Evolutionary conservation across 1,140 invertebrate genomes (phyloP), one percentile per base, ranked within the genome.

Genomic region (Drosophila tsacasi): DNA sequence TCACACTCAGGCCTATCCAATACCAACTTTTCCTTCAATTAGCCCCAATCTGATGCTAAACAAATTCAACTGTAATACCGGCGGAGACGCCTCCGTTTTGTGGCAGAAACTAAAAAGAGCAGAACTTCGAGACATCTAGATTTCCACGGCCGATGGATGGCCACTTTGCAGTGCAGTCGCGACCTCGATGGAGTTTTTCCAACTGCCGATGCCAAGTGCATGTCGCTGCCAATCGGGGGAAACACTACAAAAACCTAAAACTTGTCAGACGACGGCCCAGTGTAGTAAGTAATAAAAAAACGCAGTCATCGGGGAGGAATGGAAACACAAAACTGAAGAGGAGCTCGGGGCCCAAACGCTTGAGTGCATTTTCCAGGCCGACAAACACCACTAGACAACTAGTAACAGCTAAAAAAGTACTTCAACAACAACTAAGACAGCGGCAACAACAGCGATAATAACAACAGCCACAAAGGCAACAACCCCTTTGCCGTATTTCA

Each of bases 301-400:
- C 19, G 72, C 65, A 44, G 49, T 21, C 40, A 68, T 61, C 58
- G 77, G 57, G 52, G 42, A 58, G 59, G 59, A 59, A 35, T 58
- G 46, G 25, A 27, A 37, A 57, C 54, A 25, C 15, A 39, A 39
- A 39, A 39, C 21, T 61, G 19, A 55, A 58, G 47, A 42, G n/a
- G 37, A 59, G 30, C 47, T 47, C 61, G 71, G 52, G 63, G 62
- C 83, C 55, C 71, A 83, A 57, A 81, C 84, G 83, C 84, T 87
- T 79, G 81, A 89, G 77, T 87, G 83, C 77, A 84, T 89, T 87
- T 87, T 87, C 81, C 83, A 77, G 84, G 83, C 84, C 77, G 85
- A 83, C 83, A 87, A 75, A 74, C 72, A 75, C 27, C 50, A 55
- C 40, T 37, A 75, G 46, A 74, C 49, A 75, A 46, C 63, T 67